These are phyloP conservation scores for Cheilosia soror DNA, from an alignment of 2,888 invertebrate species.

Conservation along the genomic window DNA sequence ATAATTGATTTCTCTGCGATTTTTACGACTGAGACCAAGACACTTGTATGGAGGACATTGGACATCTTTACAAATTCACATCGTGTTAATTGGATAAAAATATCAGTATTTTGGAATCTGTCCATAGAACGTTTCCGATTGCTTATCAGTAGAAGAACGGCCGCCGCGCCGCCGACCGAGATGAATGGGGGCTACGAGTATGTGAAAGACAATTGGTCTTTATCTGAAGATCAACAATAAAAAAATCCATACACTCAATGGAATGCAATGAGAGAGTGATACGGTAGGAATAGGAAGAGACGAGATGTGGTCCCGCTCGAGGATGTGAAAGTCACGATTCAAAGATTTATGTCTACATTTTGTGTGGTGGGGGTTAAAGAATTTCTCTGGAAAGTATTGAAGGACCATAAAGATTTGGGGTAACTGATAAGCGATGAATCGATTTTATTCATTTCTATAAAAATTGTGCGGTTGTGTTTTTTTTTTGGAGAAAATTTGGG, in stretches of 20 bases:
- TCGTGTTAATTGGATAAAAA: conserved; percentile 74
- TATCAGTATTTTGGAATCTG: conserved; percentile 68
- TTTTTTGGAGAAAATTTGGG: not conserved
- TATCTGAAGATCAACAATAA: conserved; percentile 73
- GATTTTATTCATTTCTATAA: not conserved
- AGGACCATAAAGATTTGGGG: conserved; percentile 64
- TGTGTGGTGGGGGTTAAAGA: conserved; percentile 38
- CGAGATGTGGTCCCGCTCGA: conserved; percentile 34
- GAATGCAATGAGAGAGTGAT: conserved; percentile 51
- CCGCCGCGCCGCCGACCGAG: conserved; percentile 41
- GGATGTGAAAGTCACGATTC: conserved; percentile 61
- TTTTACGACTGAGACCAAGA: conserved; percentile 52
- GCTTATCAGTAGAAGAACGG: conserved; percentile 46
- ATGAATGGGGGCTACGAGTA: conserved; percentile 51
- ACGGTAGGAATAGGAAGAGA: conserved; percentile 1
- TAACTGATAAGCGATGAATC: conserved; percentile 33
- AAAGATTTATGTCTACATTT: conserved; percentile 57
- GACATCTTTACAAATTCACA: conserved; percentile 61
- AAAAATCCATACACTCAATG: conserved; percentile 55
- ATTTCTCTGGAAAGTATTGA: conserved; percentile 65
- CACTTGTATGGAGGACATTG: conserved; percentile 22
- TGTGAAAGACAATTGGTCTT: conserved; percentile 63
- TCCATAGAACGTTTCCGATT: conserved; percentile 40
- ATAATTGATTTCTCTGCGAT: conserved; percentile 61
- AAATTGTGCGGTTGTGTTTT: not conserved